Base-by-base conservation (phyloP, 2,113 vertebrate genomes). In the Arenaria interpres region DNA sequence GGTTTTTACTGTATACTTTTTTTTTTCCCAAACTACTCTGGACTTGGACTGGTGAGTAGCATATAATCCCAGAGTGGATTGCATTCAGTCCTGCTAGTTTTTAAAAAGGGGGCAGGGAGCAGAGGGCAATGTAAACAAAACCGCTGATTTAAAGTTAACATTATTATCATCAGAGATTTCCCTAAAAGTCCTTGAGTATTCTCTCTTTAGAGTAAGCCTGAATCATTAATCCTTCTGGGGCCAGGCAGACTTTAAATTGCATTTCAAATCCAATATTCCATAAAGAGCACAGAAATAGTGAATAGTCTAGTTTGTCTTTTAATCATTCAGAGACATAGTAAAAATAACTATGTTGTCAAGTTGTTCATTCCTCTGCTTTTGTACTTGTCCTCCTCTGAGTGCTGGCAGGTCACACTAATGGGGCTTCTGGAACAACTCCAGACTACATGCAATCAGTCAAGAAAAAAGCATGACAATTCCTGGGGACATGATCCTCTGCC, bases 351-450 rank as follows among this genome's bases (percentile, higher is more conserved):
- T 72, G 39, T 93, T 93, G 88, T 94, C 59, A 85, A 78, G 46
- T 74, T 71, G 51, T 56, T 39, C 37, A 24, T 90, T 91, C 74
- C 63, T 88, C 28, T 88, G 76, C 63, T 92, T 95, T 96, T 90
- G 72, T 72, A 78, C 14, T 92, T 89, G 14, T 51, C 27, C 43
- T 88, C 14, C 48, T 96, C 84, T 87, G 84, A 91, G 53, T 78
- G 33, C 69, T 82, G 71, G 54, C 59, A 54, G 43, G 72, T 96
- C 75, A 63, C 1, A 2, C 74, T 96, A 97, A 95, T 93, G 93
- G 53, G 53, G 27, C 62, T 90, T 87, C 79, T 97, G 97, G 92
- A 97, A 53, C 32, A 92, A 23, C 28, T 89, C 89, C 97, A 92
- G 66, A 18, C 27, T 24, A 89, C 60, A 71, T 64, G 37, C 72